These are phyloP conservation scores for Drosophila trapezifrons DNA, from an alignment of 1,140 invertebrate species.

Conservation along the genomic window DNA sequence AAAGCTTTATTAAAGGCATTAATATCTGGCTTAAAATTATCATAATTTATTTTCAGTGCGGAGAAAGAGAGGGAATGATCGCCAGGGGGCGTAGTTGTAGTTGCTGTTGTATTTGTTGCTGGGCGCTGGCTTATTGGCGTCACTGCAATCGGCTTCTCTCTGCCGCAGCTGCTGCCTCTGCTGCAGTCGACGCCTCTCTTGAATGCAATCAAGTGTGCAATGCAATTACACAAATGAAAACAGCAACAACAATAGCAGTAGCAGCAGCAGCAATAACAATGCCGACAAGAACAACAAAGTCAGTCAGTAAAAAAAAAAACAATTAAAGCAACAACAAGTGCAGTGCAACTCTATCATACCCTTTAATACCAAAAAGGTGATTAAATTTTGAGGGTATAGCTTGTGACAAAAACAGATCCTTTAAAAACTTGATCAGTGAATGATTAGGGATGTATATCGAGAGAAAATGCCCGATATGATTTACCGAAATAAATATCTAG, in stretches of 20 bases:
- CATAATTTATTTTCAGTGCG: constrained; percentile 11
- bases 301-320: constrained; percentile 35
- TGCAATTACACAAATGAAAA: constrained; percentile 76
- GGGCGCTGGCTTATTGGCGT: constrained; percentile 64
- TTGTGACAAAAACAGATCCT: no score
- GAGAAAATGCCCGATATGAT: no score
- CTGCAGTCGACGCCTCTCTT: constrained; percentile 27
- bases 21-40: not conserved
- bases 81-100: constrained; percentile 18
- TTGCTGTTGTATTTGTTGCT: constrained; percentile 33
- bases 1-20: not conserved
- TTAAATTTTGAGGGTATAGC: no score
- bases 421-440: no score
- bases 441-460: no score
- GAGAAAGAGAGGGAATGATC: constrained; percentile 19
- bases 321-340: constrained; percentile 47
- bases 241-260: constrained; percentile 37
- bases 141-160: constrained; percentile 45
- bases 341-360: not conserved
- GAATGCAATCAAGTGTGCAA: constrained; percentile 78
- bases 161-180: constrained; percentile 11
- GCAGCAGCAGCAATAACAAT: constrained; percentile 5
- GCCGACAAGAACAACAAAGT: constrained; percentile 6
- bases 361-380: no score
- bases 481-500: no score